A percentile compares a stretch with the other conserved stretches of the same genome.
These are phyloP conservation scores for Bovichtus diacanthus DNA, from an alignment of 2,797 vertebrate species.

Conservation along the genomic window DNA sequence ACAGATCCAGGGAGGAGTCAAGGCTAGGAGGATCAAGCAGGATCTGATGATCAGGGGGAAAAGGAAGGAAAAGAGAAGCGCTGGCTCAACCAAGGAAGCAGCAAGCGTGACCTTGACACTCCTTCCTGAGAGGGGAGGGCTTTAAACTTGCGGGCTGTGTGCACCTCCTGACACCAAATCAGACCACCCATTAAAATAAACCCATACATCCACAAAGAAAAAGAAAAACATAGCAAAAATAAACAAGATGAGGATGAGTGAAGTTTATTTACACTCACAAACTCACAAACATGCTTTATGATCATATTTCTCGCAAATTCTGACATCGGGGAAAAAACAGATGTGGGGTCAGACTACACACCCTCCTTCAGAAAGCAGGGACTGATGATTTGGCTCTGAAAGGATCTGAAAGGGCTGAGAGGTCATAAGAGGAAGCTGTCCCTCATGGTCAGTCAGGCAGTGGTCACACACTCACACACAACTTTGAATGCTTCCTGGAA, in stretches of 20 bases:
- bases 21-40: slow-evolving; percentile 32
- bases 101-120: slow-evolving; percentile 58
- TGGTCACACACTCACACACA: slow-evolving; percentile 24
- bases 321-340: not conserved
- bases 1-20: slow-evolving; percentile 37
- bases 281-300: slow-evolving; percentile 21
- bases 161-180: slow-evolving; percentile 23
- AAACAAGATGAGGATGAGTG: slow-evolving; percentile 27
- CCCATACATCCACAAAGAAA: slow-evolving; percentile 13
- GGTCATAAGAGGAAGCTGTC: slow-evolving; percentile 63
- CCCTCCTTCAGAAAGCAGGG: slow-evolving; percentile 14
- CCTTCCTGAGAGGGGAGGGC: slow-evolving; percentile 43
- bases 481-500: slow-evolving; percentile 43
- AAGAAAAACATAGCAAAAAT: not conserved
- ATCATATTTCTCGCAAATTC: slow-evolving; percentile 35
- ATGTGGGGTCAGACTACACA: slow-evolving; percentile 32
- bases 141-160: slow-evolving; percentile 38
- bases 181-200: slow-evolving; percentile 47
- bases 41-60: slow-evolving; percentile 44
- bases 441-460: slow-evolving; percentile 48
- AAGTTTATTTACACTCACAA: slow-evolving; percentile 43
- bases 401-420: slow-evolving; percentile 14
- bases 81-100: slow-evolving; percentile 62
- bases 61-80: slow-evolving; percentile 63
- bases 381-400: slow-evolving; percentile 10